Evolutionary conservation across 2,797 vertebrate genomes (phyloP).

Genomic region (Caiman crocodilus): DNA sequence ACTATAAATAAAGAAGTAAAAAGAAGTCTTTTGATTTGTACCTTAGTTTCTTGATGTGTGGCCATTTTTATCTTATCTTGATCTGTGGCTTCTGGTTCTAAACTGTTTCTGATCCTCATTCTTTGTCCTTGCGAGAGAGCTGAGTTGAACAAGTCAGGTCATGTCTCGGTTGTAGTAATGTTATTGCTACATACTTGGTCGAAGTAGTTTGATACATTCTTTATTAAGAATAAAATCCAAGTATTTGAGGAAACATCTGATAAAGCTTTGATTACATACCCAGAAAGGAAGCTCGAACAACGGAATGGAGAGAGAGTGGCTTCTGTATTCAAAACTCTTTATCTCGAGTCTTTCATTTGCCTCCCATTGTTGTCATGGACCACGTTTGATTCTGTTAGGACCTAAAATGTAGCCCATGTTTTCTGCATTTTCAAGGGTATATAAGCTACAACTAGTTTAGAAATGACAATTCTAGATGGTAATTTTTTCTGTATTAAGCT

Average conservation of each 20-base stretch:
- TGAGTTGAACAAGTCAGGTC: background rate
- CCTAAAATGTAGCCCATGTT: background rate
- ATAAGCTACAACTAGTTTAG: background rate
- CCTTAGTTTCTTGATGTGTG: too few relatives aligned
- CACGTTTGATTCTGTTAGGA: background rate
- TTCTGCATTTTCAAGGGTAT: background rate
- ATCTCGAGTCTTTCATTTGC: background rate
- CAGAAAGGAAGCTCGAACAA: background rate
- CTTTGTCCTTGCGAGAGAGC: background rate
- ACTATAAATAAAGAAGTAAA: too few relatives aligned
- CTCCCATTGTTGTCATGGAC: background rate
- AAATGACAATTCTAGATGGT: background rate
- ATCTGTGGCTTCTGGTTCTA: background rate
- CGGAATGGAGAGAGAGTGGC: background rate
- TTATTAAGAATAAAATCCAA: background rate
- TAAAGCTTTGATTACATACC: background rate
- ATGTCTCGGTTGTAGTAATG: background rate
- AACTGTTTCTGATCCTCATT: constrained; percentile 10
- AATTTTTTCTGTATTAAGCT: background rate
- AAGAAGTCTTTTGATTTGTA: too few relatives aligned
- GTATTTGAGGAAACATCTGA: background rate
- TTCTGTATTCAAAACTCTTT: background rate
- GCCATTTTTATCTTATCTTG: background rate
- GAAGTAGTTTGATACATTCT: background rate
- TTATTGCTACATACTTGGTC: background rate